Evolutionary conservation across 2,797 vertebrate species (phyloP), one percentile per base, ranked within the genome.

Genomic region (Phylloscopus collybita): DNA sequence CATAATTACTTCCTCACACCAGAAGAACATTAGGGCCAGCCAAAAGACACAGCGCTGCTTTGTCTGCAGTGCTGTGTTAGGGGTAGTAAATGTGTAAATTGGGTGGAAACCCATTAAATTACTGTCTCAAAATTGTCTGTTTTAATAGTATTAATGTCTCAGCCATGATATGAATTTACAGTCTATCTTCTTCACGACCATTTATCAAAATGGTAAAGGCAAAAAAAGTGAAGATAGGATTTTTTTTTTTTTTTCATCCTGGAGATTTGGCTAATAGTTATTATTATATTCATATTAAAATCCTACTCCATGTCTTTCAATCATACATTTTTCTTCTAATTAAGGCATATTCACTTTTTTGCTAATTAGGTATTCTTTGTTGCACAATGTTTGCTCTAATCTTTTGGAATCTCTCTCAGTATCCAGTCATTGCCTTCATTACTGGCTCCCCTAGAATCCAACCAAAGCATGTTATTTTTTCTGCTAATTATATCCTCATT

Each of bases 401-500:
- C 98, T 98, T 98, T 97, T 79, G 96, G 98, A 98, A 98, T 98
- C 97, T 98, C 97, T 98, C 98, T 98, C 97, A 96, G 95, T 98
- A 98, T 98, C 98, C 95, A 98, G 98, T 97, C 98, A 98, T 97
- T 94, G 93, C 97, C 97, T 97, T 98, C 98, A 98, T 97, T 98
- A 98, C 96, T 94, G 96, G 97, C 97, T 98, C 97, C 96, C 97
- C 97, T 97, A 97, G 97, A 98, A 98, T 98, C 96, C 98, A 97
- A 97, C 97, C 95, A 97, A 97, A 98, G 97, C 97, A 97, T 97
- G 96, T 98, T 98, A 98, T 98, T 98, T 98, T 97, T 98, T 96
- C 97, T 98, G 97, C 98, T 98, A 98, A 98, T 98, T 98, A 98
- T 98, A 98, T 98, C 98, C 97, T 98, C 98, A 97, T 98, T 98